phyloP scores from a whole-genome alignment of 2,888 invertebrate species.

The Pardosa pseudoannulata region DNA sequence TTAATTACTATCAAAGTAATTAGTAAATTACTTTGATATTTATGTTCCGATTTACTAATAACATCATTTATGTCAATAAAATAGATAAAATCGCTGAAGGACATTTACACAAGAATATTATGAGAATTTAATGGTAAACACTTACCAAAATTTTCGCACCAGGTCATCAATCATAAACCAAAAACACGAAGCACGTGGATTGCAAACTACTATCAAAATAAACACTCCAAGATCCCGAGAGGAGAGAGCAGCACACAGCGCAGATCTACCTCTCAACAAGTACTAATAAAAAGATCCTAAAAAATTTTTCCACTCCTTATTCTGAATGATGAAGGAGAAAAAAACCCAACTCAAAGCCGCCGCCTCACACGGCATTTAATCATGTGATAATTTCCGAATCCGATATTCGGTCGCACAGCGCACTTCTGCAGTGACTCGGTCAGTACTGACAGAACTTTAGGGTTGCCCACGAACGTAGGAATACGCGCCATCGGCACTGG shows the following conservation, averaged over 20 bases:
- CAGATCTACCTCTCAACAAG: too few relatives aligned
- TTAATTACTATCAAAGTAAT: too few relatives aligned
- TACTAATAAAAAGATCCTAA: background rate
- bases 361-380: background rate
- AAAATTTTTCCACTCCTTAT: background rate
- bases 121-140: too few relatives aligned
- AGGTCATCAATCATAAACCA: background rate
- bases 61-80: too few relatives aligned
- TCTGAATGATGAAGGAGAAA: too few relatives aligned
- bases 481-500: constrained; percentile 3
- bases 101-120: too few relatives aligned
- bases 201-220: background rate
- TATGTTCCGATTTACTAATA: too few relatives aligned
- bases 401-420: background rate
- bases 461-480: background rate
- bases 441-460: background rate
- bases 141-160: too few relatives aligned
- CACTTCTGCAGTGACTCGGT: background rate
- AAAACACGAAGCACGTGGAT: background rate
- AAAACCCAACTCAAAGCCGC: background rate
- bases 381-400: background rate
- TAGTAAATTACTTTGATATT: too few relatives aligned
- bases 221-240: background rate
- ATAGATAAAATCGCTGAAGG: too few relatives aligned
- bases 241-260: background rate